phyloP scores from a whole-genome alignment of 2,888 invertebrate species.

The Microplitis deprimator region DNA sequence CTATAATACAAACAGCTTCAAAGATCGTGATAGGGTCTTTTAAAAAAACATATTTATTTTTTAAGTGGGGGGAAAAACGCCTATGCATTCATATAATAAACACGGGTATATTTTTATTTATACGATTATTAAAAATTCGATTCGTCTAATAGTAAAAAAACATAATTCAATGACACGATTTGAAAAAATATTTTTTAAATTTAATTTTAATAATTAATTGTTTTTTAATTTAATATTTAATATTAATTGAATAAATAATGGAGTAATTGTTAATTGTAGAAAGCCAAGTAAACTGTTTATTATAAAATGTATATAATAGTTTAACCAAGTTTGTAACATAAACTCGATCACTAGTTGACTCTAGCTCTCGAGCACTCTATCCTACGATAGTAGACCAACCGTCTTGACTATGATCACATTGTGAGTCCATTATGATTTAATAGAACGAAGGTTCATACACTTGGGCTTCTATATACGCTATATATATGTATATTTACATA shows the following conservation, averaged over 20 bases:
- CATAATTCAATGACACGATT: too few relatives aligned
- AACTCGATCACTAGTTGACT: slow-evolving; percentile 27
- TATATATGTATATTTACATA: slow-evolving; percentile 11
- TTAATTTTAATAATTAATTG: too few relatives aligned
- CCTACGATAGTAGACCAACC: slow-evolving; percentile 24
- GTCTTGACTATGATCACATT: slow-evolving; percentile 58
- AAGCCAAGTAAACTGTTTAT: background rate
- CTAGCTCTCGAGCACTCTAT: slow-evolving; percentile 31
- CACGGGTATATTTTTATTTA: too few relatives aligned
- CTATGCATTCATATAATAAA: too few relatives aligned
- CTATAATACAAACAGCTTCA: background rate
- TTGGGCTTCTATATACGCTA: slow-evolving; percentile 23
- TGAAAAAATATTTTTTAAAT: too few relatives aligned
- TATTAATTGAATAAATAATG: background rate
- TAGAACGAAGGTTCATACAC: slow-evolving; percentile 53
- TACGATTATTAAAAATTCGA: too few relatives aligned
- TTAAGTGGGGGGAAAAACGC: too few relatives aligned
- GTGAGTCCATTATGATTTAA: slow-evolving; percentile 68
- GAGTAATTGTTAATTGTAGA: background rate
- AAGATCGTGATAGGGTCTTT: background rate
- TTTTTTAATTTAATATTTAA: background rate
- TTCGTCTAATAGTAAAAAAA: too few relatives aligned
- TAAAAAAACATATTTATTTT: too few relatives aligned
- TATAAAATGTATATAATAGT: slow-evolving; percentile 3
- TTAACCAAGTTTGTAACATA: slow-evolving; percentile 17